Evolutionary conservation across 2,797 vertebrate species (phyloP).

Genomic region (Babyrousa celebensis): DNA sequence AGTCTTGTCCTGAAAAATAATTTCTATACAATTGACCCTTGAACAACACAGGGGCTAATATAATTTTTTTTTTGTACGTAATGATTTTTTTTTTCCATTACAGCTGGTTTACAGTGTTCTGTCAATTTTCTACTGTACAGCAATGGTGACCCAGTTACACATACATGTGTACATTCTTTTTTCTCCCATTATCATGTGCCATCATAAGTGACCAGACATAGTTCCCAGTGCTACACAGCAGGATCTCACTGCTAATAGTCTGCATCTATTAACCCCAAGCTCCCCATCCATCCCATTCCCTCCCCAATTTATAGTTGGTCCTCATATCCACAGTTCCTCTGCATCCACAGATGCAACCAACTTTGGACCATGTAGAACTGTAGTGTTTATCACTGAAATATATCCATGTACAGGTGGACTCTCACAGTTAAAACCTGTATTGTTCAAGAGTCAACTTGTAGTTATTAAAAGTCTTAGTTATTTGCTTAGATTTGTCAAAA

Average conservation of each 20-base stretch:
- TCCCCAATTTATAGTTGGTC: too few species aligned
- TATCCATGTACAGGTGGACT: neutral
- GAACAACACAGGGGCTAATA: neutral
- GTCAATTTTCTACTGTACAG: too few species aligned
- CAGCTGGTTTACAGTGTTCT: too few species aligned
- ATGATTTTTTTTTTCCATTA: too few species aligned
- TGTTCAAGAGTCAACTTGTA: neutral
- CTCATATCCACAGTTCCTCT: neutral
- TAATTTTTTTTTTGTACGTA: neutral
- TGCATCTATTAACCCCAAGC: too few species aligned
- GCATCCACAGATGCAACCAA: neutral
- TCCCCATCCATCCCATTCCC: too few species aligned
- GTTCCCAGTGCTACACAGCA: too few species aligned
- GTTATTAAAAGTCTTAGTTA: conserved; percentile 37
- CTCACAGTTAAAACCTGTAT: neutral
- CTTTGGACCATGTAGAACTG: neutral
- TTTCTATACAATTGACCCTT: neutral
- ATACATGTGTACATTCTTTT: too few species aligned
- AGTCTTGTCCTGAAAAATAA: conserved; percentile 26
- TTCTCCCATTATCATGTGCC: too few species aligned
- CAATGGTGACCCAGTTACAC: too few species aligned
- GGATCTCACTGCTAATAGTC: too few species aligned
- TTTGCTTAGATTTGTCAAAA: conserved; percentile 69
- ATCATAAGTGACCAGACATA: too few species aligned
- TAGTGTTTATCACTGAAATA: neutral